phyloP scores from a whole-genome alignment of 2,113 vertebrate genomes.

The Pavo muticus region DNA sequence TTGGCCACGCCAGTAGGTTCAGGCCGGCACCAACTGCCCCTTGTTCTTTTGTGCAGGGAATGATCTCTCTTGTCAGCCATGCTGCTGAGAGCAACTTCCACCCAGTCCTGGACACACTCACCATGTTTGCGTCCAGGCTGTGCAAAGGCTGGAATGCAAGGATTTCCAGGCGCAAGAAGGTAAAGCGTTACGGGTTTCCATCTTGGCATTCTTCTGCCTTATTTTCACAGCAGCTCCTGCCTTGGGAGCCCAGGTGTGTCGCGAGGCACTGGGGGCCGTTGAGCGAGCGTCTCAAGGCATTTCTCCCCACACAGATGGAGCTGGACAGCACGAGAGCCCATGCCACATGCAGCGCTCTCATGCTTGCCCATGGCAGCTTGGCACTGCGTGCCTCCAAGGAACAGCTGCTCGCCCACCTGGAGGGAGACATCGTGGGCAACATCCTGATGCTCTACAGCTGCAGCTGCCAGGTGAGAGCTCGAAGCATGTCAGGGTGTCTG shows the following conservation, averaged over 20 bases:
- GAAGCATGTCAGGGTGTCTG: too few species aligned
- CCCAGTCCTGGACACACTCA: not conserved
- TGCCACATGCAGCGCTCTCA: not conserved
- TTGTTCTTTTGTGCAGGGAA: not conserved
- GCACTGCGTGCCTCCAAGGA: too few species aligned
- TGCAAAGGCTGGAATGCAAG: not conserved
- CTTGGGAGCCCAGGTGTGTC: not conserved
- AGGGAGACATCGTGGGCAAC: not conserved
- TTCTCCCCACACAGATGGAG: not conserved
- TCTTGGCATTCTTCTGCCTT: not conserved
- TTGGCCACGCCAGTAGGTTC: not conserved
- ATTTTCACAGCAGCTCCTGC: not conserved
- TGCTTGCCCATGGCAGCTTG: not conserved
- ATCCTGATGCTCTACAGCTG: not conserved
- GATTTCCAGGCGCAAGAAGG: not conserved
- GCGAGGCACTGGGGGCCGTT: too few species aligned
- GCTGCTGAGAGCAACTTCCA: not conserved
- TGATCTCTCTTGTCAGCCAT: not conserved
- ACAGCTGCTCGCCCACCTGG: too few species aligned
- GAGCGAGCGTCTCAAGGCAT: not conserved
- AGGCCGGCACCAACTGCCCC: not conserved
- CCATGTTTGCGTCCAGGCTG: not conserved
- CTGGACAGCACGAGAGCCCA: rapidly evolving
- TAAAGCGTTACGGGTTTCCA: not conserved
- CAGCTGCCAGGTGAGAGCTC: not conserved